These are phyloP conservation scores for Onthophagus sagittarius DNA, from an alignment of 2,888 invertebrate genomes.

Conservation along the genomic window DNA sequence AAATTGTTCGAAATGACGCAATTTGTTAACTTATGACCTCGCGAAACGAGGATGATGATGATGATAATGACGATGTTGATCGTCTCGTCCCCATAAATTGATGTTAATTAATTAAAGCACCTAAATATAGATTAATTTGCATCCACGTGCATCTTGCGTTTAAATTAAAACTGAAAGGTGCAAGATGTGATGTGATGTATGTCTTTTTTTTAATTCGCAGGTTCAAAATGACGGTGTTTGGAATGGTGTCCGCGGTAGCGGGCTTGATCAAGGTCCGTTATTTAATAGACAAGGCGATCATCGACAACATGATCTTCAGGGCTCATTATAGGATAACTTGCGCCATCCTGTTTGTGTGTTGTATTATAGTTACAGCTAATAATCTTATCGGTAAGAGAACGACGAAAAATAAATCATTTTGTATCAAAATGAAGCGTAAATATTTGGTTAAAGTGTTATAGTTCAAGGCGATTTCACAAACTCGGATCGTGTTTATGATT, in stretches of 20 bases:
- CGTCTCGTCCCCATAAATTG: background rate
- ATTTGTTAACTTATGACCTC: background rate
- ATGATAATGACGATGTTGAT: no score
- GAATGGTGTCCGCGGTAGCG: slow-evolving; percentile 83
- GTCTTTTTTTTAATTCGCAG: slow-evolving; percentile 26
- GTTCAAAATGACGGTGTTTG: slow-evolving; percentile 71
- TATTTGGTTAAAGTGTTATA: background rate
- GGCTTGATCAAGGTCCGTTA: slow-evolving; percentile 88
- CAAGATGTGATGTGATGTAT: background rate
- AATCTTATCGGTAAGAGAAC: slow-evolving; percentile 76
- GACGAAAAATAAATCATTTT: no score
- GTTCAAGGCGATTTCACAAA: background rate
- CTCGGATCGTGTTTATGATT: background rate
- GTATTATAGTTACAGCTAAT: slow-evolving; percentile 85
- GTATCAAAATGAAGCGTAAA: no score
- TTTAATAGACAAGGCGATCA: slow-evolving; percentile 82
- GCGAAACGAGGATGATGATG: background rate
- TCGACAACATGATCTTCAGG: slow-evolving; percentile 86
- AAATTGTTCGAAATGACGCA: background rate
- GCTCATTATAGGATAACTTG: slow-evolving; percentile 86
- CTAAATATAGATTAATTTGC: background rate
- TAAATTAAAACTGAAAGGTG: background rate
- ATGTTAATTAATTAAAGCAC: background rate
- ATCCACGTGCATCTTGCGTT: background rate
- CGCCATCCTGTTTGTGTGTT: slow-evolving; percentile 79